Percentiles rank a stretch among this genome's conserved stretches.
These are phyloP conservation scores for Nephrotoma flavescens DNA, from an alignment of 2,888 invertebrate genomes.

Conservation along the genomic window DNA sequence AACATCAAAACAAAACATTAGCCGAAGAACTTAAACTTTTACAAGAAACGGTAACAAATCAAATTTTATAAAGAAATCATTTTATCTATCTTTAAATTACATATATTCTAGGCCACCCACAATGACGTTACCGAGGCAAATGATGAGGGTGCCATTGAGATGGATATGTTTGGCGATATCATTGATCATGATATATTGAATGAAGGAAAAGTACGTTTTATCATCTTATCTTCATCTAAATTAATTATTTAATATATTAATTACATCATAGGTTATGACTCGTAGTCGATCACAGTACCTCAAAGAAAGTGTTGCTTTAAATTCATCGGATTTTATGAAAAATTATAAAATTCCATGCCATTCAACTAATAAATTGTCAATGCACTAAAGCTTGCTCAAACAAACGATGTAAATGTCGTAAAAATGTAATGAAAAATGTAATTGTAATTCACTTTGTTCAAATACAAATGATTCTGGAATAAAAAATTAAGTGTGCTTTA, in stretches of 20 bases:
- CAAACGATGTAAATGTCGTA: neutral
- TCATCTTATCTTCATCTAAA: too few relatives aligned
- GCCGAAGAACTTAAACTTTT: neutral
- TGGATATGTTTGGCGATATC: neutral
- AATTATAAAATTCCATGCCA: neutral
- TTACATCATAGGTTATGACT: neutral
- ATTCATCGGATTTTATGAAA: neutral
- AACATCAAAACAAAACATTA: neutral
- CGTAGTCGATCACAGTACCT: neutral
- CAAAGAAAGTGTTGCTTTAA: neutral
- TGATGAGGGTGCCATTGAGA: neutral
- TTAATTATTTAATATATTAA: neutral
- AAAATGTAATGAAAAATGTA: neutral
- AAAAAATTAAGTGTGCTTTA: too few relatives aligned
- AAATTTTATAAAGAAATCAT: neutral
- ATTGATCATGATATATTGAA: neutral
- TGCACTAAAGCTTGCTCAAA: neutral
- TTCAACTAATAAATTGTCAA: neutral
- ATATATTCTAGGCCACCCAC: constrained; percentile 41
- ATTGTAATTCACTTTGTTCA: neutral
- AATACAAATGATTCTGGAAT: neutral
- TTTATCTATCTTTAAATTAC: constrained; percentile 20
- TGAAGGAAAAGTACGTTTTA: neutral
- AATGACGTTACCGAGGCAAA: constrained; percentile 16
- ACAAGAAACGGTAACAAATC: neutral